phyloP scores from a whole-genome alignment of 2,888 invertebrate genomes.

The Dasypolia templi region DNA sequence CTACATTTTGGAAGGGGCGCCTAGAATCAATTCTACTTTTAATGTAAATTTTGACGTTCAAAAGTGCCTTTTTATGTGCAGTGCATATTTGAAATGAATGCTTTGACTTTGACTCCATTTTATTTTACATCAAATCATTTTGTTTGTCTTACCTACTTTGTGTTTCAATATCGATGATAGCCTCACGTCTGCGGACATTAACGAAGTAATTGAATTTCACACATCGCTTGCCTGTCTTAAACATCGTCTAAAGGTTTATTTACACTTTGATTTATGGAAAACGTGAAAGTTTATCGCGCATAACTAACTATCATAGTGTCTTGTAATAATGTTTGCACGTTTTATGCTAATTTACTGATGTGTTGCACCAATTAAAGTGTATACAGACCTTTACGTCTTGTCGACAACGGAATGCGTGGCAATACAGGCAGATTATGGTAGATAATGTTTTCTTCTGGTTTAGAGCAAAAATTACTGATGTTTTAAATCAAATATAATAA shows the following conservation, averaged over 20 bases:
- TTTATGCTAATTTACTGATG: constrained; percentile 10
- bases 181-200: not conserved
- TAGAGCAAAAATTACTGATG: not conserved
- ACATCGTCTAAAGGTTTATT: constrained; percentile 2
- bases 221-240: not conserved
- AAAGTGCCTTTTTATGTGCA: too few species aligned
- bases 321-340: constrained; percentile 16
- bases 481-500: not conserved
- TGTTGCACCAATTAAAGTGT: constrained; percentile 6
- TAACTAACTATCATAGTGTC: not conserved
- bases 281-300: constrained; percentile 8
- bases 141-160: not conserved
- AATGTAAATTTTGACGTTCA: too few species aligned
- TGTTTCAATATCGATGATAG: not conserved
- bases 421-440: not conserved
- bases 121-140: too few species aligned
- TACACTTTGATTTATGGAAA: constrained; percentile 28
- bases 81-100: too few species aligned
- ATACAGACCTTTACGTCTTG: constrained; percentile 12
- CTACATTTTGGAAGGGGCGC: too few species aligned
- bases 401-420: not conserved
- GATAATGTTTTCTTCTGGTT: not conserved
- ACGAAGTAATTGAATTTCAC: not conserved
- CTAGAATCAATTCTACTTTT: too few species aligned
- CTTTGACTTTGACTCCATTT: too few species aligned